These are phyloP conservation scores for Siphamia tubifer DNA, from an alignment of 2,113 vertebrate species.

Conservation along the genomic window DNA sequence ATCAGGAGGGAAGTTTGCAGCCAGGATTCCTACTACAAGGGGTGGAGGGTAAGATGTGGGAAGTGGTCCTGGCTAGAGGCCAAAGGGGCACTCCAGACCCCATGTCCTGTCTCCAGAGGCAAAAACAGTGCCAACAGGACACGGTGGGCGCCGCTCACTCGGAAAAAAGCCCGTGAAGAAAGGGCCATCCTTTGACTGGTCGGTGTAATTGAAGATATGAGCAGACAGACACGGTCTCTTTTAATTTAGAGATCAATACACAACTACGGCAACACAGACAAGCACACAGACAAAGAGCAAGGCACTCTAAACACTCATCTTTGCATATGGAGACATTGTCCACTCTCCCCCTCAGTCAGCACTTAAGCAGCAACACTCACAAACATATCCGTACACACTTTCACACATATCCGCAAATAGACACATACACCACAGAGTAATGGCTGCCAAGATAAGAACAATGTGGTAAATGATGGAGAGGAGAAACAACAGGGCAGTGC, in stretches of 20 bases:
- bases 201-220: background rate
- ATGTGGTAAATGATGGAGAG: conserved; percentile 53
- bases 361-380: conserved; percentile 57
- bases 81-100: conserved; percentile 52
- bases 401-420: conserved; percentile 59
- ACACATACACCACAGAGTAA: conserved; percentile 47
- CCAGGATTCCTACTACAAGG: conserved; percentile 38
- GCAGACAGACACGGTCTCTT: background rate
- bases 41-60: conserved; percentile 36
- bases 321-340: conserved; percentile 15
- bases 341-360: conserved; percentile 45
- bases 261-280: background rate
- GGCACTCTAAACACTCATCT: background rate
- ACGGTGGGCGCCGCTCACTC: conserved; percentile 32
- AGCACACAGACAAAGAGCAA: background rate
- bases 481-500: conserved; percentile 17
- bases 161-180: conserved; percentile 38
- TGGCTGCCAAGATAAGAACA: conserved; percentile 71
- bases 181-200: conserved; percentile 28
- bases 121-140: conserved; percentile 56
- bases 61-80: conserved; percentile 43
- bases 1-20: conserved; percentile 66
- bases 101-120: conserved; percentile 66
- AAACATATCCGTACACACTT: conserved; percentile 70
- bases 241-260: background rate